Evolutionary conservation across 1,140 invertebrate species (phyloP).

Genomic region (Asbolus verrucosus): DNA sequence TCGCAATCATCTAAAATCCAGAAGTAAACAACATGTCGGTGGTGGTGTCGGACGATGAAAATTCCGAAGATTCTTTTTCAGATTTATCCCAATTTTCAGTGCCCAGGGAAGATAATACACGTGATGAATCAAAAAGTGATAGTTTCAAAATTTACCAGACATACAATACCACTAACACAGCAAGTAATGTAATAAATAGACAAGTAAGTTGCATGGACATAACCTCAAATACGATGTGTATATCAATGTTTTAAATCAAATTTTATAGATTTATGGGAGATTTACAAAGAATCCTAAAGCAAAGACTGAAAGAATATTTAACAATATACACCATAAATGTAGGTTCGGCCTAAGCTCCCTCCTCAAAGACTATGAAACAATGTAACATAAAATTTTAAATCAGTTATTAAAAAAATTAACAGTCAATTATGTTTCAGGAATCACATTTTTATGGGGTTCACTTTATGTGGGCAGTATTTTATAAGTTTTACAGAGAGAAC

Average conservation of each 20-base stretch:
- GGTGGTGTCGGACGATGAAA: constrained; percentile 55
- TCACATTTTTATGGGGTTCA: constrained; percentile 93
- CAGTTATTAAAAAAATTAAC: too few relatives aligned
- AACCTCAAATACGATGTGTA: constrained; percentile 52
- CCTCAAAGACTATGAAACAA: constrained; percentile 59
- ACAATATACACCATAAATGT: constrained; percentile 72
- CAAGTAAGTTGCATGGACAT: constrained; percentile 59
- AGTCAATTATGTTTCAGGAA: constrained; percentile 61
- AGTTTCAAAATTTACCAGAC: constrained; percentile 14
- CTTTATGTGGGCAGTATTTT: constrained; percentile 91
- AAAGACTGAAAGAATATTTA: constrained; percentile 67
- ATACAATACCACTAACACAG: constrained; percentile 56
- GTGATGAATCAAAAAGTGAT: constrained; percentile 38
- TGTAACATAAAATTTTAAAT: constrained; percentile 63
- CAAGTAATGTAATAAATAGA: constrained; percentile 61
- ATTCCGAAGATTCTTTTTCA: constrained; percentile 56
- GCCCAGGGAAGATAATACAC: constrained; percentile 42
- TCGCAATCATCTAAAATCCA: not conserved
- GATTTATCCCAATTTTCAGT: constrained; percentile 53
- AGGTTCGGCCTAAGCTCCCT: constrained; percentile 66
- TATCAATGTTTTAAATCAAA: constrained; percentile 46
- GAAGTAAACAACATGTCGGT: constrained; percentile 57
- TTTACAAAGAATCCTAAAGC: constrained; percentile 59
- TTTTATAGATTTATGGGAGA: constrained; percentile 60
- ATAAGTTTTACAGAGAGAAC: constrained; percentile 78